Conservation (phyloP, 2,888 invertebrate genomes). For the Lasioglossum morio region DNA sequence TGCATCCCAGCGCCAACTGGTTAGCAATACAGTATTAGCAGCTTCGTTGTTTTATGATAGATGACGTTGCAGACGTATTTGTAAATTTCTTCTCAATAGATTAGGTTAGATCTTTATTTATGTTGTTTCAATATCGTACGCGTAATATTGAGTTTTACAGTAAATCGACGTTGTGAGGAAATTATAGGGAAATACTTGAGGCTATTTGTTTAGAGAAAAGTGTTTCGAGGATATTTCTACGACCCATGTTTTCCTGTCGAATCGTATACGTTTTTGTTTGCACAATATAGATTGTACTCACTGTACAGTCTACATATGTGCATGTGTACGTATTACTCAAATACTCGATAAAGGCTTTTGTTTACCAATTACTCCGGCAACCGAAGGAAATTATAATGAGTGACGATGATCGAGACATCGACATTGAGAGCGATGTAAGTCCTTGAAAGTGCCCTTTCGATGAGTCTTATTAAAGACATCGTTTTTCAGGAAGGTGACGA, state of each 20-base stretch:
- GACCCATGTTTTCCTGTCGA: conserved; percentile 13
- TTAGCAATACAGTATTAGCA: neutral
- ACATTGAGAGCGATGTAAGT: conserved; percentile 98
- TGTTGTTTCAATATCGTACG: neutral
- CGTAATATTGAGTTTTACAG: neutral
- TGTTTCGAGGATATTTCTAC: neutral
- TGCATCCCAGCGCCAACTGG: neutral
- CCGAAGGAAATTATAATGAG: conserved; percentile 88
- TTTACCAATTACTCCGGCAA: conserved; percentile 55
- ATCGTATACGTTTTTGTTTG: conserved; percentile 11
- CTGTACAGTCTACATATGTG: neutral
- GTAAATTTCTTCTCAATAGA: neutral
- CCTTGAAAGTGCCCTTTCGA: conserved; percentile 29
- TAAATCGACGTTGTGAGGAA: neutral
- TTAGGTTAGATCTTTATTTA: neutral
- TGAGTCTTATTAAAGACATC: conserved; percentile 21
- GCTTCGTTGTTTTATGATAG: neutral
- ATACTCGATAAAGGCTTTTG: conserved; percentile 38
- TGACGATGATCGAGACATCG: conserved; percentile 97
- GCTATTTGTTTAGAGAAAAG: neutral
- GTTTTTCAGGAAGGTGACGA: conserved; percentile 91
- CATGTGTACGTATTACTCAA: conserved; percentile 10
- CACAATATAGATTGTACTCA: neutral
- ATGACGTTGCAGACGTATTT: neutral
- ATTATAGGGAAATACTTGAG: neutral